Conservation (phyloP, 2,113 vertebrate species). For the Seriola rivoliana region DNA sequence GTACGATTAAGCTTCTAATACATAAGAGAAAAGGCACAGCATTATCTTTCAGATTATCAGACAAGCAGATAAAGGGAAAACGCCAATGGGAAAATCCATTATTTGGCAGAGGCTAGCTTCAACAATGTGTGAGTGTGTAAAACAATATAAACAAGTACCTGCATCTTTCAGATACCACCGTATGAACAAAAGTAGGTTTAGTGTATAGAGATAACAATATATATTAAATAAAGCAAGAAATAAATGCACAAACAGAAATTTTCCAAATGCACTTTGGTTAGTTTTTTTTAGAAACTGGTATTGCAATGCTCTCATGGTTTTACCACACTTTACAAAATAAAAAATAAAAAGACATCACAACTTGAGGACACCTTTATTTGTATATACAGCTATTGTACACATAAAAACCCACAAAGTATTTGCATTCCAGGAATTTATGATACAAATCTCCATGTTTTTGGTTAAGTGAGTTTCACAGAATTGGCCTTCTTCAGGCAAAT, state of each 20-base stretch:
- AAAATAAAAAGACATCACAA: slow-evolving; percentile 46
- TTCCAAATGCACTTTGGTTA: neutral
- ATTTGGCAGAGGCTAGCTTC: no score
- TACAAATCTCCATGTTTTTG: slow-evolving; percentile 78
- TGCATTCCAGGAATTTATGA: slow-evolving; percentile 77
- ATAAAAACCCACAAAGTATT: slow-evolving; percentile 79
- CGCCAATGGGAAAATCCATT: no score
- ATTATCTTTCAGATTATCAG: no score
- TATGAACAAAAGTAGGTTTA: neutral
- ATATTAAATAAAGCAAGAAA: neutral
- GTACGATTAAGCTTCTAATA: no score
- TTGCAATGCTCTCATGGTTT: neutral
- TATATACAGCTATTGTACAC: slow-evolving; percentile 84
- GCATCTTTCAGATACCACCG: neutral
- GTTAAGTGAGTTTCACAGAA: slow-evolving; percentile 81
- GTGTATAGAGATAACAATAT: neutral
- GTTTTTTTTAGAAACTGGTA: neutral
- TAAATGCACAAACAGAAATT: neutral
- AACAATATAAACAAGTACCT: neutral
- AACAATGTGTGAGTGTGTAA: no score
- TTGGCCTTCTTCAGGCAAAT: slow-evolving; percentile 70
- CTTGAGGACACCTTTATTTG: slow-evolving; percentile 80
- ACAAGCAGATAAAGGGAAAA: no score
- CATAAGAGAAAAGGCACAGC: no score
- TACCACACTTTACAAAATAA: neutral